Base-by-base conservation (phyloP, 1,140 invertebrate species). In the Dolichoris vasculosae region DNA sequence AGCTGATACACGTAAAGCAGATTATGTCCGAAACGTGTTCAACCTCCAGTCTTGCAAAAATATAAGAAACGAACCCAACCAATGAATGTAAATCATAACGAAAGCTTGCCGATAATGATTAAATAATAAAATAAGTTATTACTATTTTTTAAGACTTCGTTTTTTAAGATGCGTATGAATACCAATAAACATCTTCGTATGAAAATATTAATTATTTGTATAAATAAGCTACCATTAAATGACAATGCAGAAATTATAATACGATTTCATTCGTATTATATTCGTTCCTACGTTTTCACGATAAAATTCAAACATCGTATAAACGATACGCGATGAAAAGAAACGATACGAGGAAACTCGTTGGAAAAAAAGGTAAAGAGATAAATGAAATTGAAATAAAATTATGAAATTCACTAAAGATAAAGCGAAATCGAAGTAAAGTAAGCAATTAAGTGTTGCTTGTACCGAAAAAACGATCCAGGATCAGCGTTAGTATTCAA, bases 1-100 rank as follows among this genome's bases (percentile, higher is more conserved):
- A 80, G 78, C 59, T 43, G 77, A 79, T 77, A 51, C 6, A 77
- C 23, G 46, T 8, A 46, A 76, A 26, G 73, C 30, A 35, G 59
- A 20, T 64, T 80, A 64, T 13, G 38, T 30, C 40, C n/a, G 51
- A 80, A 26, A 59, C 59, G 17, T 8, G 69, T n/a, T 40, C 9
- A 40, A 17, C 69, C 17, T 40, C 13, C 8, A 15, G 30, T 15
- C n/a, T 15, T 8, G 64, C 11, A 0, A 38, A 35, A 38, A 69
- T 20, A 7, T 38, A 40, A 38, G 35, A 69, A 69, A 69, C 17
- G 67, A 38, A 3, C 1, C 1, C 4, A 73, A 13, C 23, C 13
- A 2, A n/a, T 73, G 43, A 43, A 73, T 43, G 4, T 0, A 69
- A 59, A 26, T 59, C 0, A 59, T 26, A 59, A 26, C 23, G 23